phyloP scores from a whole-genome alignment of 2,888 invertebrate genomes.

The Pristionchus exspectatus region DNA sequence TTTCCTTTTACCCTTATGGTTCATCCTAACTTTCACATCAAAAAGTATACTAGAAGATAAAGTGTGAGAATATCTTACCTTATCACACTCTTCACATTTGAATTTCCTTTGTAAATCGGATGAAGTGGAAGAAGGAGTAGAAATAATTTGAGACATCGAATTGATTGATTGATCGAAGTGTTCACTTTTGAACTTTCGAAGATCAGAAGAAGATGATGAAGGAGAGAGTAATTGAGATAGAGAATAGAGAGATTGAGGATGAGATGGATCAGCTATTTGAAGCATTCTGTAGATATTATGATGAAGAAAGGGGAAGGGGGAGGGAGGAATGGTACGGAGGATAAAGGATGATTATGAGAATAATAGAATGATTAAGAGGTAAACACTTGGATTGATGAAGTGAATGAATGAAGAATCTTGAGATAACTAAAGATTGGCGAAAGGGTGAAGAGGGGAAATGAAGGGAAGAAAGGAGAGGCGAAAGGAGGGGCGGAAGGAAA shows the following conservation, averaged over 20 bases:
- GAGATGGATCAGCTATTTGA: constrained; percentile 4
- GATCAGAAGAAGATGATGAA: not conserved
- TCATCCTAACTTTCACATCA: too few relatives aligned
- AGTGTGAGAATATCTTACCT: constrained; percentile 53
- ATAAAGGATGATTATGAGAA: not conserved
- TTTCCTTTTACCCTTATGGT: too few relatives aligned
- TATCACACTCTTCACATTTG: constrained; percentile 83
- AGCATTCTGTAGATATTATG: not conserved
- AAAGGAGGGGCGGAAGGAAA: not conserved
- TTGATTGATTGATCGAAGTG: not conserved
- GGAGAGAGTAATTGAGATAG: constrained; percentile 11
- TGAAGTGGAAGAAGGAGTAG: constrained; percentile 31
- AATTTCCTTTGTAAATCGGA: constrained; percentile 89
- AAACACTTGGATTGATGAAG: constrained; percentile 6
- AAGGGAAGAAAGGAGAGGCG: constrained; percentile 37
- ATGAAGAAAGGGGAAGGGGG: not conserved
- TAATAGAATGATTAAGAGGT: constrained; percentile 31
- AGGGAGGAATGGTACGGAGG: not conserved
- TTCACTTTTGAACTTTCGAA: not conserved
- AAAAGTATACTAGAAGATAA: not conserved
- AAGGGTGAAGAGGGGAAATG: constrained; percentile 1
- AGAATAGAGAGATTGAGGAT: not conserved
- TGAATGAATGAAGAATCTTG: constrained; percentile 16
- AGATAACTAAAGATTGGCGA: constrained; percentile 17
- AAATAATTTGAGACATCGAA: not conserved